Base-by-base conservation (phyloP, 2,113 vertebrate genomes). In the Aegithalos caudatus region DNA sequence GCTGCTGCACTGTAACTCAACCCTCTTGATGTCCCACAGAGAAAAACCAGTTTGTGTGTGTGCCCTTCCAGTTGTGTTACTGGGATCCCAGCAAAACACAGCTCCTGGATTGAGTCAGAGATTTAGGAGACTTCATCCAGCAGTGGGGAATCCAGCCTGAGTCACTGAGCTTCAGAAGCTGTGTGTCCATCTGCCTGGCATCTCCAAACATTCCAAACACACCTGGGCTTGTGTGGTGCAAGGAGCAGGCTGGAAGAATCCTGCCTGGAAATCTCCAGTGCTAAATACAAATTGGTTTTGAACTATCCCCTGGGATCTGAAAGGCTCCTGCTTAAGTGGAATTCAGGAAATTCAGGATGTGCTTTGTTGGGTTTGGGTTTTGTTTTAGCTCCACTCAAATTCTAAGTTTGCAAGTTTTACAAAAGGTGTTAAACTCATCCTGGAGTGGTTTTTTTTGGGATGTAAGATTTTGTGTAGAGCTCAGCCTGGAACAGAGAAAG, bases 101-200 rank as follows among this genome's bases (percentile, higher is more conserved):
- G 28, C 53, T 54, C 23, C 64, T 64, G 47, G 33, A 7, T 79
- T 65, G 33, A 47, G 25, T 64, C 81, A 20, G n/a, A 25, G 18
- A 17, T 80, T 24, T 6, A 21, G 24, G 23, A 54, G 44, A 6
- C 18, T 27, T 23, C 19, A 33, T 58, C 33, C 4, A 20, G 8
- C 29, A 65, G 24, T 40, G n/a, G 28, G 14, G 47, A 74, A 29
- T 66, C 33, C 29, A 33, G 74, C 38, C 25, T 60, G 47, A 64
- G 21, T 64, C 29, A 14, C 16, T 38, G 56, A 20, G 18, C 56
- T 86, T 65, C 19, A 22, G 5, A 81, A 91, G 54, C 40, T 86
- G 7, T 0, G 0, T 48, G 40, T 33, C 8, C 33, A 51, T 44
- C 0, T 2, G 5, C 20, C 20, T 54, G 53, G 16, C 29, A 27